Percentiles rank a stretch among this genome's conserved stretches.
These are phyloP conservation scores for Melitaea athalia DNA, from an alignment of 2,888 invertebrate species.

Conservation along the genomic window DNA sequence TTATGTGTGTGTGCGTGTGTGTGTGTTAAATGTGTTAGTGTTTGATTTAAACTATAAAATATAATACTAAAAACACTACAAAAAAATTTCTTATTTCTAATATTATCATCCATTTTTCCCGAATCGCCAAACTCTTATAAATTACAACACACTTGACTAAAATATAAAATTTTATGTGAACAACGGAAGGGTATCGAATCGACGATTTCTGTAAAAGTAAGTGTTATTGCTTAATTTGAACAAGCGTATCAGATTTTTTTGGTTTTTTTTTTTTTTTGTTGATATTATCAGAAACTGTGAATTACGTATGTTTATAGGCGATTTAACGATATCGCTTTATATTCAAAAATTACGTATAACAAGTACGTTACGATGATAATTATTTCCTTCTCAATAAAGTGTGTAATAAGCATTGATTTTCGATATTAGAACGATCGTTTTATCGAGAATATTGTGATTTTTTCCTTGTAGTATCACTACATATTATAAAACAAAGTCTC, in stretches of 20 bases:
- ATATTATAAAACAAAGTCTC: too few species aligned
- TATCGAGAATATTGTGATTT: too few species aligned
- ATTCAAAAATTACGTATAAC: slow-evolving; percentile 25
- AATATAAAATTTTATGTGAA: slow-evolving; percentile 79
- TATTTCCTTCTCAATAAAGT: slow-evolving; percentile 16
- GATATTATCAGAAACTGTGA: slow-evolving; percentile 46
- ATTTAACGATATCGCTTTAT: slow-evolving; percentile 32
- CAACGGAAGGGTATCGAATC: slow-evolving; percentile 59
- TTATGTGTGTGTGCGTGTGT: background rate
- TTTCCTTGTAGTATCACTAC: too few species aligned
- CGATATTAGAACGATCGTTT: slow-evolving; percentile 6
- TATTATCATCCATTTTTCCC: too few species aligned
- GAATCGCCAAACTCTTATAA: slow-evolving; percentile 42
- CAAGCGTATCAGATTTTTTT: slow-evolving; percentile 66
- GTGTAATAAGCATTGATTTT: background rate
- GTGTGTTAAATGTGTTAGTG: background rate
- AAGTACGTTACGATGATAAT: slow-evolving; percentile 18
- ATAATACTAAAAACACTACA: too few species aligned
- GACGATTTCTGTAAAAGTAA: slow-evolving; percentile 66
- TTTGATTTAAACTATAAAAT: background rate
- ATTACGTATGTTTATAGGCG: slow-evolving; percentile 35
- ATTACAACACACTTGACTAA: slow-evolving; percentile 46
- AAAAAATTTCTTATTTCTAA: too few species aligned
- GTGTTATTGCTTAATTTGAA: slow-evolving; percentile 79
- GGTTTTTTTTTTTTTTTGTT: slow-evolving; percentile 42